These are phyloP conservation scores for Ceraclea dissimilis DNA, from an alignment of 2,888 invertebrate species.

Conservation along the genomic window DNA sequence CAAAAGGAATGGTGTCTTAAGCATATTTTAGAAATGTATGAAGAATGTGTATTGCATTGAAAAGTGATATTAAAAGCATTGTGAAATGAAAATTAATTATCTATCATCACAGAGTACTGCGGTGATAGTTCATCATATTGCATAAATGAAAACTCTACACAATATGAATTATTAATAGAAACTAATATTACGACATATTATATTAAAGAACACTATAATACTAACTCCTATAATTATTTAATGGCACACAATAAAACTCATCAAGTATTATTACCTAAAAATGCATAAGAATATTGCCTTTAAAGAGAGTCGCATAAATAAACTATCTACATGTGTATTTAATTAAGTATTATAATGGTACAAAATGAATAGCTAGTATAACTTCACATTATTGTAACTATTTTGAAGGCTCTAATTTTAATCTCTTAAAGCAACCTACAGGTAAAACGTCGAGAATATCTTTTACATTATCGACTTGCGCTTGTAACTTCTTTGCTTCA, in stretches of 20 bases:
- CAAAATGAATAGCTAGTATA: not conserved
- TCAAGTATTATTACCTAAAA: not conserved
- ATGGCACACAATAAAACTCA: not conserved
- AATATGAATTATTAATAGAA: not conserved
- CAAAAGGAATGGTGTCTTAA: no score
- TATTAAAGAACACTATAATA: not conserved
- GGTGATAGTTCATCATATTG: not conserved
- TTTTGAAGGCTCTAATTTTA: constrained; percentile 59
- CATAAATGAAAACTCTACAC: not conserved
- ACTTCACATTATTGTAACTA: not conserved
- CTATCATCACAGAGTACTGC: constrained; percentile 1
- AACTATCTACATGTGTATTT: not conserved
- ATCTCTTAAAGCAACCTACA: constrained; percentile 68
- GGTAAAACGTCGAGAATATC: constrained; percentile 76
- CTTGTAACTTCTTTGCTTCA: constrained; percentile 59
- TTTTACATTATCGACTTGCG: constrained; percentile 77
- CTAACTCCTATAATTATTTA: not conserved
- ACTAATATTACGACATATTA: not conserved
- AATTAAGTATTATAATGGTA: not conserved
- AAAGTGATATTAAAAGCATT: not conserved
- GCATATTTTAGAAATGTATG: no score
- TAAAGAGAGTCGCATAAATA: not conserved
- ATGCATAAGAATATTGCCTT: not conserved
- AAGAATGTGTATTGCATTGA: no score
- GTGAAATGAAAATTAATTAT: not conserved